These are phyloP conservation scores for Helicoverpa assulta DNA, from an alignment of 2,888 invertebrate genomes.

Conservation along the genomic window DNA sequence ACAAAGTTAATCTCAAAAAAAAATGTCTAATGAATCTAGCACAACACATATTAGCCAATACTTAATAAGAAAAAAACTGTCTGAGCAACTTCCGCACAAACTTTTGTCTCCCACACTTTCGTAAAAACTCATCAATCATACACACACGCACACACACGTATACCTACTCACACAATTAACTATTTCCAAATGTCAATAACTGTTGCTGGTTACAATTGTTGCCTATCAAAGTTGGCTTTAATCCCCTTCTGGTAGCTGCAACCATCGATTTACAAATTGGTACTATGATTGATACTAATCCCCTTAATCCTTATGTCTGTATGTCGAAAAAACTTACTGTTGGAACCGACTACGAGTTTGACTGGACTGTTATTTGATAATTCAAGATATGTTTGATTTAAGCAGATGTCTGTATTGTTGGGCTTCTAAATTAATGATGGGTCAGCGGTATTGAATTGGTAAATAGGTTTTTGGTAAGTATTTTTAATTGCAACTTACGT, in stretches of 20 bases:
- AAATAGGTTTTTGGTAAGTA: slow-evolving; percentile 15
- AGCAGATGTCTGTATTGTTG: slow-evolving; percentile 24
- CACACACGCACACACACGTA: slow-evolving; percentile 4
- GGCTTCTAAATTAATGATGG: slow-evolving; percentile 21
- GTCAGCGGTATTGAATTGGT: slow-evolving; percentile 1
- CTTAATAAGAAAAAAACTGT: slow-evolving; percentile 10
- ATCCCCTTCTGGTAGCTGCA: slow-evolving; percentile 78
- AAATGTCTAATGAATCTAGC: background rate
- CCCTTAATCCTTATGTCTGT: slow-evolving; percentile 80
- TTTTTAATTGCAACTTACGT: slow-evolving; percentile 23
- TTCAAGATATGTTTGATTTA: slow-evolving; percentile 42
- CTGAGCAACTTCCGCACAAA: slow-evolving; percentile 21
- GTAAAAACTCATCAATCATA: slow-evolving; percentile 54
- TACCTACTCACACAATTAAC: slow-evolving; percentile 52
- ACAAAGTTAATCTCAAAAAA: background rate
- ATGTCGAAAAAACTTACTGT: slow-evolving; percentile 75
- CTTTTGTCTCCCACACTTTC: slow-evolving; percentile 57
- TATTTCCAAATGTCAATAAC: slow-evolving; percentile 67
- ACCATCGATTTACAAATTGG: slow-evolving; percentile 79
- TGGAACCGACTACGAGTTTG: slow-evolving; percentile 44
- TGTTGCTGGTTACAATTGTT: slow-evolving; percentile 57
- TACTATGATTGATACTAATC: slow-evolving; percentile 87
- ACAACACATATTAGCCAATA: background rate
- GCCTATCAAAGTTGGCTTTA: slow-evolving; percentile 51
- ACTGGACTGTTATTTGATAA: slow-evolving; percentile 49